Base-by-base conservation (phyloP, 2,888 invertebrate genomes). In the Biston stratarius region DNA sequence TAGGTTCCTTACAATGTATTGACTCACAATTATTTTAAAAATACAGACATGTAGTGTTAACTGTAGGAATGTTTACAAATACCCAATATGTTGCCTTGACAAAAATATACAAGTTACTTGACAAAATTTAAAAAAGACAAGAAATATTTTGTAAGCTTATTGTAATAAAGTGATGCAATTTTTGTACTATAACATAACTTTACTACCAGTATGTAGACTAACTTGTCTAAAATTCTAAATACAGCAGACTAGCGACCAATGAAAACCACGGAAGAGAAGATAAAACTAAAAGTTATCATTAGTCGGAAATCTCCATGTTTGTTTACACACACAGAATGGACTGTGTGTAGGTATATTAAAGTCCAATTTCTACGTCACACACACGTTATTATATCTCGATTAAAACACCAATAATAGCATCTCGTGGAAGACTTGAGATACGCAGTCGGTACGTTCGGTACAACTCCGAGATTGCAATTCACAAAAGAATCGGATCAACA, bases 341-440 rank as follows among this genome's bases (percentile, higher is more conserved):
- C 24, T 24, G 3, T 24, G 3, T 24, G 24, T 24, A 2, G 3
- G 24, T 24, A 24, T 6, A 38, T 70, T 64, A 69, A 68, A 52
- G 67, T 67, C 67, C 70, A 74, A 76, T 76, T 76, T 70, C 44
- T 38, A n/a, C 33, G 5, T 42, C 45, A 56, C 58, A 71, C 64
- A 74, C 71, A 45, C 7, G 14, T 45, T 64, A 65, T 69, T 55
- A 72, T 45, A 12, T 60, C 48, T 65, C 57, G 34, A 48, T 62
- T 58, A 44, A 51, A 72, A 71, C 60, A 78, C 76, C 74, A 75
- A 77, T 57, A 49, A 61, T 77, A 73, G 73, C 69, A 79, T 82
- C 71, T 78, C 73, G 67, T 80, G 84, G 83, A 85, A 85, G 84
- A 85, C 69, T 58, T 64, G 69, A 58, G 60, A 64, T 51, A 55